phyloP scores from a whole-genome alignment of 2,113 vertebrate genomes.

The Triplophysa dalaica region DNA sequence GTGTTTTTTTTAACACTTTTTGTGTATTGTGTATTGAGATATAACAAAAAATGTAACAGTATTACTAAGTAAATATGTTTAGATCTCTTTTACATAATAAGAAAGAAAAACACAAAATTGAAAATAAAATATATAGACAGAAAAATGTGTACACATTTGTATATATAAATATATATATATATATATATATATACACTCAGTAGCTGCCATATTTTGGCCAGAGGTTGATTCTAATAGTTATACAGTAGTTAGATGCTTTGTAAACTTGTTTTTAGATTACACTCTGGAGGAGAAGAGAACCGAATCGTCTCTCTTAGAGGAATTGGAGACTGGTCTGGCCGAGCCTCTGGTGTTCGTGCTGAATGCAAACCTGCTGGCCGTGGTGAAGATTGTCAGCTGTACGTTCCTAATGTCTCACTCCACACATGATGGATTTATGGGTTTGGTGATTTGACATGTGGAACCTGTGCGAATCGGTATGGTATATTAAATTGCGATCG shows the following conservation, averaged over 20 bases:
- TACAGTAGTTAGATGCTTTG: background rate
- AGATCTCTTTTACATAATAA: too few species aligned
- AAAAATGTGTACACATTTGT: too few species aligned
- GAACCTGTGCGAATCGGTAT: slow-evolving; percentile 8
- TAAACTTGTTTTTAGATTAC: slow-evolving; percentile 79
- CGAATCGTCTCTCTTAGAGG: slow-evolving; percentile 90
- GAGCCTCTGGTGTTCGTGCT: slow-evolving; percentile 88
- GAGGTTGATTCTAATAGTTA: too few species aligned
- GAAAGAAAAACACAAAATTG: too few species aligned
- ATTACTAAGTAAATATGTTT: too few species aligned
- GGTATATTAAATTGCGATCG: background rate
- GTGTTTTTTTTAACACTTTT: too few species aligned
- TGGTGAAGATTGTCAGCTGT: slow-evolving; percentile 90
- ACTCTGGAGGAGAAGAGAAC: slow-evolving; percentile 95
- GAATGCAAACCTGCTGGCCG: slow-evolving; percentile 93
- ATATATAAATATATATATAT: too few species aligned
- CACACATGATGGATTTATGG: background rate
- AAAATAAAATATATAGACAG: too few species aligned
- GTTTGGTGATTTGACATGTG: slow-evolving; percentile 25
- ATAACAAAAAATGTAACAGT: too few species aligned
- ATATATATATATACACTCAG: too few species aligned
- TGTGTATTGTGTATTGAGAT: too few species aligned
- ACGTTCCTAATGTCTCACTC: slow-evolving; percentile 58
- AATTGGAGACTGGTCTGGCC: slow-evolving; percentile 78
- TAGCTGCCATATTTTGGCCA: too few species aligned